A percentile compares a stretch with the other conserved stretches of the same genome.
These are phyloP conservation scores for Drosophila lutescens DNA, from an alignment of 2,888 invertebrate species.

Conservation along the genomic window DNA sequence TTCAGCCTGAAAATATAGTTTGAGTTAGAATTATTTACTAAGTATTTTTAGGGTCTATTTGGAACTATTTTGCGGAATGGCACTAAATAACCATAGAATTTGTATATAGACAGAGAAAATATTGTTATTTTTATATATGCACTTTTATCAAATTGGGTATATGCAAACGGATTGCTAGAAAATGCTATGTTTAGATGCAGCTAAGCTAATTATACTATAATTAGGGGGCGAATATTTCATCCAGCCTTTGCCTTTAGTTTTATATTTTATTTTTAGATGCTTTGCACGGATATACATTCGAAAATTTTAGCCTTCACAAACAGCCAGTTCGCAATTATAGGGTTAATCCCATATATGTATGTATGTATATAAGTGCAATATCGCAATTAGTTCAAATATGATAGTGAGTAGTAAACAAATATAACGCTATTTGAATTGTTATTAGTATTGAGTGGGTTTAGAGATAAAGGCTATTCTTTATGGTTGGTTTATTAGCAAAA, in stretches of 20 bases:
- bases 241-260: constrained; percentile 13
- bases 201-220: constrained; percentile 23
- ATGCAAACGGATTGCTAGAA: no score
- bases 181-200: constrained; percentile 15
- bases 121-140: no score
- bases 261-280: constrained; percentile 16
- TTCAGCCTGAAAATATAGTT: constrained; percentile 87
- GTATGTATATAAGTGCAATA: background rate
- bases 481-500: background rate
- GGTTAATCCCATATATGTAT: background rate
- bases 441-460: background rate
- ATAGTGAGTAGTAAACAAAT: constrained; percentile 4
- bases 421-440: background rate
- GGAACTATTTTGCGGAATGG: no score
- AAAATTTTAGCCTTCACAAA: background rate
- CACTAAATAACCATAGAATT: no score
- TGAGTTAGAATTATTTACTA: background rate
- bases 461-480: background rate
- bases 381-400: background rate
- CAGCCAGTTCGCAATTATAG: background rate
- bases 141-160: no score
- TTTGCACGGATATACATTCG: background rate
- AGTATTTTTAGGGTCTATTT: background rate
- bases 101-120: no score
- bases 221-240: constrained; percentile 5